Percentiles rank a stretch among this genome's conserved stretches.
Conservation (phyloP, 2,113 vertebrate species). For the Sebastes schlegelii region DNA sequence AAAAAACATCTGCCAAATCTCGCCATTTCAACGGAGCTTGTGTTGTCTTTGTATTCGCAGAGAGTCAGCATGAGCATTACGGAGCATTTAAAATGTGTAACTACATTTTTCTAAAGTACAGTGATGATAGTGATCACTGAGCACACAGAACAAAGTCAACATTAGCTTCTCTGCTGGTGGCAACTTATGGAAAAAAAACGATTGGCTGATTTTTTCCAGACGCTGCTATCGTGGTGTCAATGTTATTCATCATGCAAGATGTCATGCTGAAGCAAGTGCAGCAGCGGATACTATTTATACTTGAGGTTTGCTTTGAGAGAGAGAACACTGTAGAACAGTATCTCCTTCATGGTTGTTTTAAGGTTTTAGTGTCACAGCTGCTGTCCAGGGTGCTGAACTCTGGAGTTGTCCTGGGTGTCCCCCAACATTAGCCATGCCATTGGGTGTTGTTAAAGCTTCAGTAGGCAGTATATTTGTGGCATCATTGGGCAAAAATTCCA, state of each 20-base stretch:
- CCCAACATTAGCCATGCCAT: not conserved
- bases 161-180: constrained; percentile 32
- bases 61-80: constrained; percentile 34
- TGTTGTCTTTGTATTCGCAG: constrained; percentile 37
- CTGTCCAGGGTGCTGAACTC: constrained; percentile 29
- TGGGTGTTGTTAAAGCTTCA: no score
- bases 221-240: not conserved
- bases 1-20: constrained; percentile 39
- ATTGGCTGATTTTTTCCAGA: constrained; percentile 11
- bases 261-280: not conserved
- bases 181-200: constrained; percentile 3
- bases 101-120: constrained; percentile 4
- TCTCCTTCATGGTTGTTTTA: not conserved
- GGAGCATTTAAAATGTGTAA: constrained; percentile 19
- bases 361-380: not conserved
- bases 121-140: constrained; percentile 33
- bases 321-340: not conserved
- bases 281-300: not conserved
- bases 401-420: not conserved
- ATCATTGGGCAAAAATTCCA: no score
- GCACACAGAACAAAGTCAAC: constrained; percentile 39
- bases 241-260: constrained; percentile 14
- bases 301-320: not conserved
- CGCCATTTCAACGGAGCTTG: constrained; percentile 29
- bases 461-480: no score